phyloP scores from a whole-genome alignment of 64 coral and sea anemone species.

The Actinia tenebrosa region DNA sequence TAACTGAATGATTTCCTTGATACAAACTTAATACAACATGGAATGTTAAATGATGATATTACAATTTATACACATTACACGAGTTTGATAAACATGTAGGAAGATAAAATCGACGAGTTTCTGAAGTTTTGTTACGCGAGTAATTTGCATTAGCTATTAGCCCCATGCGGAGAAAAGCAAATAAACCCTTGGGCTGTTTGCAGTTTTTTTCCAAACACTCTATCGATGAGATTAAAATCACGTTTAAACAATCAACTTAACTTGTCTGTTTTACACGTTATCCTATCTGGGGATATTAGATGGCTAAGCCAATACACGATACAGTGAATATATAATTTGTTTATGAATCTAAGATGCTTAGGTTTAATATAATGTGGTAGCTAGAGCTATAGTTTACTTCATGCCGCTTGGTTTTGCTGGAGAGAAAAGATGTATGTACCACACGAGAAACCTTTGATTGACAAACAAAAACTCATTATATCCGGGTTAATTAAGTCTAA shows the following conservation, averaged over 20 bases:
- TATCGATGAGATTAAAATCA: constrained; percentile 11
- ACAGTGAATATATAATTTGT: background rate
- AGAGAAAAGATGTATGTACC: too few relatives aligned
- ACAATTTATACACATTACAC: background rate
- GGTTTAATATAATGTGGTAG: too few relatives aligned
- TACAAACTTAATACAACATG: too few relatives aligned
- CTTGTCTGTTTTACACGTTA: constrained; percentile 1
- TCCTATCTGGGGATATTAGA: background rate
- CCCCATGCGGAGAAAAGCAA: background rate
- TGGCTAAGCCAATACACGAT: background rate
- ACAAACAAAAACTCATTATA: background rate
- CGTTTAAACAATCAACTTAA: background rate
- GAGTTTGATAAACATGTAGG: background rate
- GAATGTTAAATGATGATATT: too few relatives aligned
- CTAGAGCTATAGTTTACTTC: too few relatives aligned
- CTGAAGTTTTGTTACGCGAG: background rate
- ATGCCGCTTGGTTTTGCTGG: too few relatives aligned
- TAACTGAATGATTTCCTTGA: too few relatives aligned
- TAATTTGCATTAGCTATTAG: constrained; percentile 4
- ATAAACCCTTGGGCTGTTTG: background rate
- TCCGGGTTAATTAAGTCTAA: background rate
- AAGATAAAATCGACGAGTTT: background rate
- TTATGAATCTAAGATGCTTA: too few relatives aligned
- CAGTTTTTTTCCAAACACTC: background rate
- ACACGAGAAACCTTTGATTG: background rate